phyloP scores from a whole-genome alignment of 1,140 invertebrate species.

The Drosophila pseudoobscura region DNA sequence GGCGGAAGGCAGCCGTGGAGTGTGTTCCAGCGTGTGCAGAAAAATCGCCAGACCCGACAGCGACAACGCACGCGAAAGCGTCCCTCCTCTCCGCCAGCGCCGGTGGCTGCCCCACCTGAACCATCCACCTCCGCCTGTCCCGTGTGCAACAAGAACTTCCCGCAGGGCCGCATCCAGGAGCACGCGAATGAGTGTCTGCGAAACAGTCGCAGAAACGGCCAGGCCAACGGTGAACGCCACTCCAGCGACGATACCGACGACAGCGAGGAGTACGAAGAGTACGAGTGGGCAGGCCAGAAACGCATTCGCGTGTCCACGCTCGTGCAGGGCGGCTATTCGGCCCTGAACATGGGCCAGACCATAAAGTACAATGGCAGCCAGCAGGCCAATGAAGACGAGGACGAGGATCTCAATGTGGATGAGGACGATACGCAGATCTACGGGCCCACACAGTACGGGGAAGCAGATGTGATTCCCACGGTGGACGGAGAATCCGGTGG shows the following conservation, averaged over 20 bases:
- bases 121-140: slow-evolving; percentile 85
- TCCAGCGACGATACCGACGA: slow-evolving; percentile 86
- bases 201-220: slow-evolving; percentile 70
- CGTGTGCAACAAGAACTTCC: slow-evolving; percentile 88
- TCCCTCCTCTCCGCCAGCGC: slow-evolving; percentile 27
- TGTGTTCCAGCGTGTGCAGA: slow-evolving; percentile 83
- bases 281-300: slow-evolving; percentile 92
- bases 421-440: slow-evolving; percentile 90
- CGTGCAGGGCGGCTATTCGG: slow-evolving; percentile 88
- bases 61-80: slow-evolving; percentile 75
- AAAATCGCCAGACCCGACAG: slow-evolving; percentile 84
- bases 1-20: slow-evolving; percentile 79
- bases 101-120: slow-evolving; percentile 13
- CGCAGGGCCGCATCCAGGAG: slow-evolving; percentile 88
- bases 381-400: slow-evolving; percentile 85
- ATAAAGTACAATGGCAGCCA: slow-evolving; percentile 83
- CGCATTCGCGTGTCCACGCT: slow-evolving; percentile 88
- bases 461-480: slow-evolving; percentile 87
- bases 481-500: slow-evolving; percentile 83
- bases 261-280: slow-evolving; percentile 90
- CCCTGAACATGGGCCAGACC: slow-evolving; percentile 84
- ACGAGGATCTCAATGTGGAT: slow-evolving; percentile 91
- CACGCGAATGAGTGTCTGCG: slow-evolving; percentile 90
- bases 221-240: slow-evolving; percentile 53
- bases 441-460: slow-evolving; percentile 93